phyloP scores from a whole-genome alignment of 2,113 vertebrate species.

The Ceyx margarethae region DNA sequence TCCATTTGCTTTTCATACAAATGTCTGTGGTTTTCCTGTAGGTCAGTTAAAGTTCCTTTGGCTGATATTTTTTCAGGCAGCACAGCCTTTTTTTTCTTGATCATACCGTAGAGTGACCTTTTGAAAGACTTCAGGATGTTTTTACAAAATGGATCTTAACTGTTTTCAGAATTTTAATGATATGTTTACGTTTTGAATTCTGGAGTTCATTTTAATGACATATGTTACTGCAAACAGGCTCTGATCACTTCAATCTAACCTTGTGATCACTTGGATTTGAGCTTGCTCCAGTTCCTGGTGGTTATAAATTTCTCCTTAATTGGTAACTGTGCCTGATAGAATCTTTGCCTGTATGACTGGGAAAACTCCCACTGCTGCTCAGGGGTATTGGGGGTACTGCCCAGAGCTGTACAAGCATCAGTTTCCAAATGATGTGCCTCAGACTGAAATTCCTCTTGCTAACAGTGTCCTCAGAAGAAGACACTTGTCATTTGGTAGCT shows the following conservation, averaged over 20 bases:
- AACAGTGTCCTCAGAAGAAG: accelerated
- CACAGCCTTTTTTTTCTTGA: not conserved
- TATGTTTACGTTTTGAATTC: not conserved
- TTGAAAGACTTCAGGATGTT: not conserved
- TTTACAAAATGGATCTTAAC: not conserved
- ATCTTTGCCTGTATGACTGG: not conserved
- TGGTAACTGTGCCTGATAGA: not conserved
- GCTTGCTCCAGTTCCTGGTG: not conserved
- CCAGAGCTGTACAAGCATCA: not conserved
- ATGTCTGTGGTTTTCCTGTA: not conserved
- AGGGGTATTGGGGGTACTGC: too few relatives aligned
- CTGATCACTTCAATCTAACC: not conserved
- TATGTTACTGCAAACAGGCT: not conserved
- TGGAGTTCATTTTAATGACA: not conserved
- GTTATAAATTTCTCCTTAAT: not conserved
- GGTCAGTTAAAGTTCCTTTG: not conserved
- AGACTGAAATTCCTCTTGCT: accelerated
- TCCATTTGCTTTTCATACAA: not conserved
- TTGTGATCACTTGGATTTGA: not conserved
- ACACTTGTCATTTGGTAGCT: not conserved
- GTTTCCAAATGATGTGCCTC: not conserved
- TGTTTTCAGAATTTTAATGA: conserved; percentile 26
- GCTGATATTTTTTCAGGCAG: not conserved
- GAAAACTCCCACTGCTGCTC: not conserved
- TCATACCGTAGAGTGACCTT: not conserved